These are phyloP conservation scores for Drosophila littoralis DNA, from an alignment of 1,140 invertebrate genomes.

Conservation along the genomic window DNA sequence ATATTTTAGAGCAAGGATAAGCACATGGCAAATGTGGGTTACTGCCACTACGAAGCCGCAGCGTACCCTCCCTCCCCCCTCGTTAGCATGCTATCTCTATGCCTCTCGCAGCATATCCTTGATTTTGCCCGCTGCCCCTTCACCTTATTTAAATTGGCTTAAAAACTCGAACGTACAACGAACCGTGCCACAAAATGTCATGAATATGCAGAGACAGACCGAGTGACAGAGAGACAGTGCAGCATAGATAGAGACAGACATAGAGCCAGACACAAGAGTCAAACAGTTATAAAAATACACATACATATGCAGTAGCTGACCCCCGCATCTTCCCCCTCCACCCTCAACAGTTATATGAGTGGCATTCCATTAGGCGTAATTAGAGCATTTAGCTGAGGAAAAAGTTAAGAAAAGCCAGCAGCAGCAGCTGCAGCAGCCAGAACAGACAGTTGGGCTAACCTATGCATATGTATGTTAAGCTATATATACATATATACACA, in stretches of 20 bases:
- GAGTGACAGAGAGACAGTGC: constrained; percentile 18
- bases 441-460: constrained; percentile 52
- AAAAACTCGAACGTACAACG: constrained; percentile 72
- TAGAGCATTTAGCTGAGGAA: constrained; percentile 77
- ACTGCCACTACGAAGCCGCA: neutral
- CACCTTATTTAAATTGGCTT: constrained; percentile 75
- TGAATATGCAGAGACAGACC: constrained; percentile 66
- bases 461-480: constrained; percentile 4
- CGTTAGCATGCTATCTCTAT: neutral
- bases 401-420: constrained; percentile 74
- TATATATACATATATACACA: constrained; percentile 19
- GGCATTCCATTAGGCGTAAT: constrained; percentile 80
- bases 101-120: neutral
- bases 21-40: constrained; percentile 17
- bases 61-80: neutral
- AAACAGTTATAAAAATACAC: constrained; percentile 63
- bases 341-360: constrained; percentile 24
- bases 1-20: constrained; percentile 43
- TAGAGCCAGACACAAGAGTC: constrained; percentile 38
- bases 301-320: constrained; percentile 23
- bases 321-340: neutral
- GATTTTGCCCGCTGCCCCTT: constrained; percentile 16
- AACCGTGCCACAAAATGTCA: constrained; percentile 61
- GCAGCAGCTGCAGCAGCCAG: constrained; percentile 3
- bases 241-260: constrained; percentile 6